Conservation (phyloP, 2,888 invertebrate species). For the Hyppa rectilinea region DNA sequence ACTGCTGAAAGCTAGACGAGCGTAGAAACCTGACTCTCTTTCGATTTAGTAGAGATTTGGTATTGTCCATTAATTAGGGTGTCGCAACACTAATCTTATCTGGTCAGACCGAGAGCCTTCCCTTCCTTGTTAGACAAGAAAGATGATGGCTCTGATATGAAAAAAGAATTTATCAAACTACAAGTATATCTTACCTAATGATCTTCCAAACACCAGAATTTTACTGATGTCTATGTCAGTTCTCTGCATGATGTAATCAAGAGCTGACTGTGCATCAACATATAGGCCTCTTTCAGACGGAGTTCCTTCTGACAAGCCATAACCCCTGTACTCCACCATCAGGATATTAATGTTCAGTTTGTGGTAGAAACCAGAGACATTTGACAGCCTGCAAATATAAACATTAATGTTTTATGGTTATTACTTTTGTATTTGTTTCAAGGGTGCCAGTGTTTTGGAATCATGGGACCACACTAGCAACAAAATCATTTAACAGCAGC, state of each 20-base stretch:
- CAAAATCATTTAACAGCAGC: neutral
- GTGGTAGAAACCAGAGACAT: constrained; percentile 96
- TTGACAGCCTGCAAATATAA: constrained; percentile 92
- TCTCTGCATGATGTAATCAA: constrained; percentile 95
- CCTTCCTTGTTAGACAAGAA: neutral
- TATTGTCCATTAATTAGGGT: neutral
- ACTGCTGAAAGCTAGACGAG: neutral
- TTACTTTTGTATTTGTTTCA: neutral
- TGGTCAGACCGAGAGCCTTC: too few species aligned
- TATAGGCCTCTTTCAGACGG: constrained; percentile 97
- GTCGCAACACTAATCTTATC: neutral
- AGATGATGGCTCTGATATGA: neutral
- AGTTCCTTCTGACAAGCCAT: constrained; percentile 97
- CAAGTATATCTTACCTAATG: constrained; percentile 91
- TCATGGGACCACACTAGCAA: neutral
- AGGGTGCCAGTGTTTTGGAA: neutral
- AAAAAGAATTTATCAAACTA: constrained; percentile 11
- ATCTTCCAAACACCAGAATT: constrained; percentile 97
- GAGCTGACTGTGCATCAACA: constrained; percentile 96
- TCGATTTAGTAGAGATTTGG: neutral
- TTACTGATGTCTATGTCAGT: constrained; percentile 96
- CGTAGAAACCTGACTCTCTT: neutral
- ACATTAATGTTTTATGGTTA: neutral
- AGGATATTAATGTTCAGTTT: constrained; percentile 96
- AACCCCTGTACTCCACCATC: constrained; percentile 98